These are phyloP conservation scores for Lutraria lutraria DNA, from an alignment of 2,888 invertebrate genomes.

Conservation along the genomic window DNA sequence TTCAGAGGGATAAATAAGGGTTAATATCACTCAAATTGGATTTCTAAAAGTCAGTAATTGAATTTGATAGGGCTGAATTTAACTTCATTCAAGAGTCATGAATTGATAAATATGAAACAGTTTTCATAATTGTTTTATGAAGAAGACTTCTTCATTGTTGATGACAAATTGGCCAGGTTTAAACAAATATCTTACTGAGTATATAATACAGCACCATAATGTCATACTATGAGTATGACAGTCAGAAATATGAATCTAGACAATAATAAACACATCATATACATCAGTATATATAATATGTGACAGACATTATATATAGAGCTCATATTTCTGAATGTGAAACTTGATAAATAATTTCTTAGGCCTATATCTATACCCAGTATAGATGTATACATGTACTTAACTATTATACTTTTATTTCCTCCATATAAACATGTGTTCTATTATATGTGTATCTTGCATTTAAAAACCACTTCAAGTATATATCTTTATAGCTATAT, in stretches of 20 bases:
- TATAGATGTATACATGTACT: not conserved
- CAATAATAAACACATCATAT: not conserved
- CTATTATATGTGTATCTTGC: no score
- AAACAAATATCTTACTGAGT: not conserved
- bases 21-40: no score
- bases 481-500: no score
- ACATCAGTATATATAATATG: not conserved
- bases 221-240: not conserved
- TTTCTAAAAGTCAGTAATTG: no score
- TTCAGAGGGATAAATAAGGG: no score
- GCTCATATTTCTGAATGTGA: constrained; percentile 4
- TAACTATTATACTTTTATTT: no score
- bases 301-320: not conserved
- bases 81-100: not conserved
- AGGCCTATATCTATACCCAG: not conserved
- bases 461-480: no score
- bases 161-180: not conserved
- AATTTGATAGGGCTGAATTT: not conserved
- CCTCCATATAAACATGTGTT: no score
- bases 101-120: not conserved
- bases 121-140: not conserved
- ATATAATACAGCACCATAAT: not conserved
- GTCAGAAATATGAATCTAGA: not conserved
- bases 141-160: not conserved
- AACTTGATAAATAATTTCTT: not conserved